Base-by-base conservation (phyloP, 2,797 vertebrate genomes). In the Notamacropus eugenii region DNA sequence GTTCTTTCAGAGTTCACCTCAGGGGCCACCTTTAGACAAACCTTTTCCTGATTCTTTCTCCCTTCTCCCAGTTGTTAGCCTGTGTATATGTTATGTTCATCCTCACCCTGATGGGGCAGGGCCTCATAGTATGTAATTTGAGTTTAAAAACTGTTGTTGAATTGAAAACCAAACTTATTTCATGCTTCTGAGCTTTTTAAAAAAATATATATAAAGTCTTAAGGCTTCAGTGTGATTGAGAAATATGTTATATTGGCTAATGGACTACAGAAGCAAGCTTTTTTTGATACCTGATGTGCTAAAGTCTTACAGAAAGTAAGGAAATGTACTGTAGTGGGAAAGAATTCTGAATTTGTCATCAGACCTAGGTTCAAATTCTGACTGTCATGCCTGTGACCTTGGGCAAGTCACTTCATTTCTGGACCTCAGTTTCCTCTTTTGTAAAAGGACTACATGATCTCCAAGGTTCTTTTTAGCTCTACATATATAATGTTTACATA, bases 161-260 rank as follows among this genome's bases (percentile, higher is more conserved):
- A 96, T 92, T 90, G 90, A 91, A 96, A 94, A 94, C 92, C 55
- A 91, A 92, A 93, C 94, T 94, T 57, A 94, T 97, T 94, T 92
- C 90, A 74, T 95, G 29, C 57, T 82, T 87, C 94, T 93, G 87
- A 3, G 93, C 62, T 96, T 97, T 97, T 95, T 58, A 9, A 9
- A 52, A 52, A 52, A 52, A 3, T n/a, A 0, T 16, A n/a, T 67
- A 19, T n/a, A n/a, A 62, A 67, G 62, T 98, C 55, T 92, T 92
- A 27, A 95, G 92, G 54, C 90, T 95, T 94, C 91, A 93, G 93
- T 95, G 50, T 94, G 93, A 96, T 92, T 0, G 3, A 94, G 91
- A 96, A 34, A 24, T 10, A 22, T 92, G 92, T 95, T 90, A 57
- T 62, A 9, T 82, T 82, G 40, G 57, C 93, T 82, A 94, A 94